Conservation (phyloP, 1,140 invertebrate genomes). For the Nebria ingens region DNA sequence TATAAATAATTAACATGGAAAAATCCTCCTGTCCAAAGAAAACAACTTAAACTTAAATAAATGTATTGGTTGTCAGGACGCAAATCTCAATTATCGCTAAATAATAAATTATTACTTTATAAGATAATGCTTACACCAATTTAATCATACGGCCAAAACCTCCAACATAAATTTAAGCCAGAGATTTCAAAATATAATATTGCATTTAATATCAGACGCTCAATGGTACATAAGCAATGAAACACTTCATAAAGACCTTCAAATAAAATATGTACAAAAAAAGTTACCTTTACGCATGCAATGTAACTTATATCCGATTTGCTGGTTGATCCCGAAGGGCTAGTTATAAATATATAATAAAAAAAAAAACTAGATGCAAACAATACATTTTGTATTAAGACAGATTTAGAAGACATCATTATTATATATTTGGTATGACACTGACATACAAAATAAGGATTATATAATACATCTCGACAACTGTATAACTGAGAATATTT, state of each 20-base stretch:
- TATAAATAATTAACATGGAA: constrained; percentile 17
- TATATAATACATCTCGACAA: no score
- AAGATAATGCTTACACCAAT: no score
- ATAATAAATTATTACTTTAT: no score
- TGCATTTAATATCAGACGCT: not conserved
- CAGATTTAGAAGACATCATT: no score
- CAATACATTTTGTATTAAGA: no score
- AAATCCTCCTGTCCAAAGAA: constrained; percentile 13
- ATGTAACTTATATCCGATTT: not conserved
- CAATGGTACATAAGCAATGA: not conserved
- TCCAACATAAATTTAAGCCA: not conserved
- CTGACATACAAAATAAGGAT: no score
- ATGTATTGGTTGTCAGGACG: constrained; percentile 13
- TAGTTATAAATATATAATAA: no score
- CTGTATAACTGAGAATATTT: no score
- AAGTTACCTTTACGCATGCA: not conserved
- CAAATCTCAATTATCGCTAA: not conserved
- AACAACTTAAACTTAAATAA: constrained; percentile 12
- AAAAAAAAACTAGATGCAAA: no score
- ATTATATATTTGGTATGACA: no score
- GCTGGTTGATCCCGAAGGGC: not conserved
- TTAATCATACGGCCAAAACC: not conserved
- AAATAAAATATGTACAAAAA: not conserved
- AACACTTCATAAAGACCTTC: not conserved
- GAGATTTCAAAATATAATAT: not conserved